These are phyloP conservation scores for Enhydra lutris DNA, from an alignment of 2,113 vertebrate species.

Conservation along the genomic window DNA sequence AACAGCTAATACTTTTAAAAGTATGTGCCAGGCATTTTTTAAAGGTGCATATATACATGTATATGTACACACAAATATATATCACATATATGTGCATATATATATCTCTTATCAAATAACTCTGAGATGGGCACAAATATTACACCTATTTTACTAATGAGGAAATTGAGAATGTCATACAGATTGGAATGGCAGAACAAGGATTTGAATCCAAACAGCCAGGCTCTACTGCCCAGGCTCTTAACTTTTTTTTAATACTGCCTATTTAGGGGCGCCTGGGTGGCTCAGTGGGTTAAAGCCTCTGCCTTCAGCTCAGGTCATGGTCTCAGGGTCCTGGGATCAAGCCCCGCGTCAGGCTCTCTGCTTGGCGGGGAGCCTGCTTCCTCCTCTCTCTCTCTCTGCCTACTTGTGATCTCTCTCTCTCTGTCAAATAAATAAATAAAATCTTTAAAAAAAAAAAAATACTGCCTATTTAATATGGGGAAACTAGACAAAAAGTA, in stretches of 20 bases:
- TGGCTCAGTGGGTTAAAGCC: no score
- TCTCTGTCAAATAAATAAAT: no score
- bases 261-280: no score
- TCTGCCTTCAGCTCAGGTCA: no score
- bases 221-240: not conserved
- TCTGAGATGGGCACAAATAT: not conserved
- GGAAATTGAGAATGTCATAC: not conserved
- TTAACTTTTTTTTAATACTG: not conserved
- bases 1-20: not conserved
- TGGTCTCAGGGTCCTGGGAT: no score
- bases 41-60: not conserved
- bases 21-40: not conserved
- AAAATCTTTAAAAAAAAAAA: no score
- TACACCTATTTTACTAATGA: not conserved
- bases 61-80: no score
- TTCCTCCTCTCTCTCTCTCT: no score
- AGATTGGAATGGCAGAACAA: not conserved
- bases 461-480: not conserved
- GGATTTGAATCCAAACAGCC: not conserved
- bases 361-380: no score
- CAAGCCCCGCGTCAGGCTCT: no score
- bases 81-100: fast-evolving
- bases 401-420: no score
- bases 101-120: not conserved
- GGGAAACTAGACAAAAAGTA: constrained; percentile 6